Percentiles rank a stretch among this genome's conserved stretches.
phyloP scores from a whole-genome alignment of 2,888 invertebrate genomes.

The Ichneumoninae sp. region DNA sequence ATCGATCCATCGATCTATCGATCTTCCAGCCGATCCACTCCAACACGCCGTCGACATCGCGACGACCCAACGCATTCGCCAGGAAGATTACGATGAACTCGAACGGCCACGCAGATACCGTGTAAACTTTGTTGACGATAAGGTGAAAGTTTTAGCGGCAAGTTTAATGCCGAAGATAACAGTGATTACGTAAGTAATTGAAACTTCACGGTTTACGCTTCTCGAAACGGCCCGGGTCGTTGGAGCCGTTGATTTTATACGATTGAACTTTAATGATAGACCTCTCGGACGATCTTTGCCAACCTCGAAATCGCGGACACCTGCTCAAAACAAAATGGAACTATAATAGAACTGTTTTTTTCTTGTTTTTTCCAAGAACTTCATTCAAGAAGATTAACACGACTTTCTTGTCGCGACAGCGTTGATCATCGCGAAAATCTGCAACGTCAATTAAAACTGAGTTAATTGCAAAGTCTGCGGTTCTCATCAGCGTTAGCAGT shows the following conservation, averaged over 20 bases:
- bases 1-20: slow-evolving; percentile 1
- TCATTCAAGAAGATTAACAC: neutral
- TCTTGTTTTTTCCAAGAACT: neutral
- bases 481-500: slow-evolving; percentile 37
- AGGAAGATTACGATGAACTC: neutral
- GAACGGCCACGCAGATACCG: neutral
- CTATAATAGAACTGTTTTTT: neutral
- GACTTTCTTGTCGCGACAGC: neutral
- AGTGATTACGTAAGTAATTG: slow-evolving; percentile 7
- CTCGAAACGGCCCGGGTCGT: neutral
- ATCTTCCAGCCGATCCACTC: neutral
- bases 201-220: neutral
- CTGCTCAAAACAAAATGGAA: neutral
- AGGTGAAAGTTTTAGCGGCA: neutral
- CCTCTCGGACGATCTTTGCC: neutral
- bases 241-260: neutral
- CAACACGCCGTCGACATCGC: neutral
- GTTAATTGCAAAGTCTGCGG: slow-evolving; percentile 62
- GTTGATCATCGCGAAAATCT: slow-evolving; percentile 20
- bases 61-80: neutral
- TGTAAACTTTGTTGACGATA: neutral
- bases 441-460: slow-evolving; percentile 48
- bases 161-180: slow-evolving; percentile 1
- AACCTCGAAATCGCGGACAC: neutral
- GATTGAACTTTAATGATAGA: neutral